phyloP scores from a whole-genome alignment of 1,140 invertebrate genomes.

The Bombus balteatus region DNA sequence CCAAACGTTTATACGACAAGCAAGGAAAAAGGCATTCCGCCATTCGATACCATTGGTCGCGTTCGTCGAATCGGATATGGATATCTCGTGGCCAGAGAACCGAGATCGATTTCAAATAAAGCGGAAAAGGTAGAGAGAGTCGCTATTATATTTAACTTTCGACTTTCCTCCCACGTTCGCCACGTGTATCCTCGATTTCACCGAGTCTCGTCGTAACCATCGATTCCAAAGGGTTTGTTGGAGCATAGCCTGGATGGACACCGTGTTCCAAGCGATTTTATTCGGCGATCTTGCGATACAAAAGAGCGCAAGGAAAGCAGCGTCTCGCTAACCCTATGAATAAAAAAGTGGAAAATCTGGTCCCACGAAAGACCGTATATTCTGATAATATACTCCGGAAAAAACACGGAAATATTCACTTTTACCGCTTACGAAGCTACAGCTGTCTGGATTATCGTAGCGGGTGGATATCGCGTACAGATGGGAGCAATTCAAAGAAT shows the following conservation, averaged over 20 bases:
- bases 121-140: constrained; percentile 35
- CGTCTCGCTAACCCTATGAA: not conserved
- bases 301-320: not conserved
- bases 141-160: constrained; percentile 66
- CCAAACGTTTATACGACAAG: constrained; percentile 57
- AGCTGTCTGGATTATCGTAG: constrained; percentile 22
- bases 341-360: constrained; percentile 14
- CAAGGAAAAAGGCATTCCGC: constrained; percentile 45
- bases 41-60: constrained; percentile 44
- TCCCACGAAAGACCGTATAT: not conserved
- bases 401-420: not conserved
- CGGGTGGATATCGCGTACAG: constrained; percentile 56
- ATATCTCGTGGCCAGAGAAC: constrained; percentile 36
- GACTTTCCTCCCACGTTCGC: constrained; percentile 51
- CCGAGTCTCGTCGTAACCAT: not conserved
- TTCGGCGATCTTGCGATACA: not conserved
- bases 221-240: constrained; percentile 30
- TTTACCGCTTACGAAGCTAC: not conserved
- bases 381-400: too few species aligned
- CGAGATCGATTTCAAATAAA: constrained; percentile 67
- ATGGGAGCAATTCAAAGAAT: constrained; percentile 37
- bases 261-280: too few species aligned
- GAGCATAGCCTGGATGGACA: not conserved
- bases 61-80: constrained; percentile 54
- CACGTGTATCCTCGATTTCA: constrained; percentile 49